Conservation (phyloP, 2,888 invertebrate species). For the Polydrusus cervinus region DNA sequence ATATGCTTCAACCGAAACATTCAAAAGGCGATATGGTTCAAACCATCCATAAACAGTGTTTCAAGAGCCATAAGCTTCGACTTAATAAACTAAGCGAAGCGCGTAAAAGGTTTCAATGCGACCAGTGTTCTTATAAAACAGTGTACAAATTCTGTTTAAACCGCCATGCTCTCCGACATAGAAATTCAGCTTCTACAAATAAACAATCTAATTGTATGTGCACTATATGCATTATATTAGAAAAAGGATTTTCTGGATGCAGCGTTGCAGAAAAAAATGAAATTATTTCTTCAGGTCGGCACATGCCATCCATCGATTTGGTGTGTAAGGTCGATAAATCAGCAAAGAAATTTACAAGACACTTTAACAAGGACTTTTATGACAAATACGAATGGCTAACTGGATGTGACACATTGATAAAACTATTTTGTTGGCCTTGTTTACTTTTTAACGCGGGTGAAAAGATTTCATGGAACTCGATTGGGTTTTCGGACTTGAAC, state of each 20-base stretch:
- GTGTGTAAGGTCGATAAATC: slow-evolving; percentile 4
- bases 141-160: too few species aligned
- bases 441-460: slow-evolving; percentile 35
- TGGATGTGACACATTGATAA: slow-evolving; percentile 8
- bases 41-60: too few species aligned
- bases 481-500: slow-evolving; percentile 38
- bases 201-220: too few species aligned
- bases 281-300: slow-evolving; percentile 7
- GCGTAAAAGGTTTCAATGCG: too few species aligned
- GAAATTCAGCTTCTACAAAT: too few species aligned
- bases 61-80: too few species aligned
- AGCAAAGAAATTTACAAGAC: slow-evolving; percentile 27
- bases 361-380: slow-evolving; percentile 13
- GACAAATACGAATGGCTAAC: slow-evolving; percentile 30
- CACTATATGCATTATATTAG: too few species aligned
- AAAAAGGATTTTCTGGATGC: neutral
- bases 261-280: neutral
- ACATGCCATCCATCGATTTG: slow-evolving; percentile 1
- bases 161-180: too few species aligned
- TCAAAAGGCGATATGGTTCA: too few species aligned
- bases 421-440: slow-evolving; percentile 43
- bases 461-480: slow-evolving; percentile 31
- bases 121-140: too few species aligned
- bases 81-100: too few species aligned
- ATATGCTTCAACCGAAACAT: too few species aligned